Evolutionary conservation across 2,797 vertebrate genomes (phyloP), one percentile per base, ranked within the genome.

Genomic region (Erpetoichthys calabaricus): DNA sequence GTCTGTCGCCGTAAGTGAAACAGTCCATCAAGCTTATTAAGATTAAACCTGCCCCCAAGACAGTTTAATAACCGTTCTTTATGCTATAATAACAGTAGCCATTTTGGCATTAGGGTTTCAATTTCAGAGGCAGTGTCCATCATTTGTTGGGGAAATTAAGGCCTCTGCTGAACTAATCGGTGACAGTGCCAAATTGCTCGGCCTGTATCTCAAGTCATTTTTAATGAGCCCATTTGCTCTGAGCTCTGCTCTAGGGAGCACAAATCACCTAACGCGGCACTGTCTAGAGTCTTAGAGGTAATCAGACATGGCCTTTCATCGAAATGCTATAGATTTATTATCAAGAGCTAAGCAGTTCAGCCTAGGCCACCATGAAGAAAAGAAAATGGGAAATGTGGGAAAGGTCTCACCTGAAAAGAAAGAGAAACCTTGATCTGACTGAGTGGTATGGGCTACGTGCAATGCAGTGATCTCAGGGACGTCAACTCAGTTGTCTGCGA

Each of bases 11-110:
- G 61, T 72, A 75, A 70, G 76, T 68, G 78, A 77, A 75, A 76
- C 70, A 67, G 75, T 73, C 75, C 75, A 80, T 80, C 72, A 82
- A 80, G 77, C 79, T 79, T 80, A 81, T 80, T 83, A 75, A 72
- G 73, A 72, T 87, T 73, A 88, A 90, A 77, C 78, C 77, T 75
- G 78, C 75, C 75, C 62, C 64, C 62, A 73, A 79, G 82, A 88
- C 72, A 80, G 69, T 85, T 90, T 89, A 86, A 85, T 82, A 87
- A 83, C 71, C 73, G 61, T 86, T 85, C 67, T 82, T 87, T 84
- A 87, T 81, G 76, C 84, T 87, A 79, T 82, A 83, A 81, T 74
- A 85, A 75, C 70, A 80, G 67, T 73, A 68, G 61, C 73, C 71
- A 58, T 81, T 81, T 80, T 78, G 65, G 73, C 78, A 69, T 77